phyloP scores from a whole-genome alignment of 2,797 vertebrate species.

The Champsocephalus gunnari region DNA sequence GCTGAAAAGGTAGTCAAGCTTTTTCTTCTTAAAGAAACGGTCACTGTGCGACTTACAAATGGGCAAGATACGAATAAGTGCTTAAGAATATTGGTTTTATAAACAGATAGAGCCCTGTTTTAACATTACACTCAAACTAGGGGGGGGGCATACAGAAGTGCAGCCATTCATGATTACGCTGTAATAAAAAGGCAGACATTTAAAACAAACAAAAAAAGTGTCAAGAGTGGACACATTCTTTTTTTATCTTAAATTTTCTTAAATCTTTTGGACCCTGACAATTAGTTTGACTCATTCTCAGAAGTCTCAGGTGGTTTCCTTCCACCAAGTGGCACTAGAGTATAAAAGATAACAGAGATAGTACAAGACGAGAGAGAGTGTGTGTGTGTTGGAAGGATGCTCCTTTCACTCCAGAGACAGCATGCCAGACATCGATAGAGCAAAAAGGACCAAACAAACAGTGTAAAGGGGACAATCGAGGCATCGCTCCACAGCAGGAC shows the following conservation, averaged over 20 bases:
- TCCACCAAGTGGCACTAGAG: constrained; percentile 89
- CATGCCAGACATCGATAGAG: constrained; percentile 72
- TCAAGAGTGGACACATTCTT: constrained; percentile 68
- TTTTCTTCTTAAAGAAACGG: constrained; percentile 39
- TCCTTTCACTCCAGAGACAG: constrained; percentile 70
- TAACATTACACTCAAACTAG: constrained; percentile 55
- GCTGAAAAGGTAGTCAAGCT: constrained; percentile 89
- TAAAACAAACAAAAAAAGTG: constrained; percentile 66
- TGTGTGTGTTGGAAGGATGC: constrained; percentile 57
- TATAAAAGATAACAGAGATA: constrained; percentile 80
- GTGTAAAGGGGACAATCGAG: constrained; percentile 53
- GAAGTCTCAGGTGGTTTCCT: constrained; percentile 81
- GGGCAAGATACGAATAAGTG: constrained; percentile 78
- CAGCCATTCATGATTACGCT: constrained; percentile 76
- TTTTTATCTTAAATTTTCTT: constrained; percentile 26
- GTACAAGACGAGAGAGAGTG: constrained; percentile 62
- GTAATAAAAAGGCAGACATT: constrained; percentile 76
- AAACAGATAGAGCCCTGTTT: constrained; percentile 64
- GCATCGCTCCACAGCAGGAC: constrained; percentile 54
- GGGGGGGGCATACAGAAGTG: constrained; percentile 60
- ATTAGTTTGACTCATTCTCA: constrained; percentile 85
- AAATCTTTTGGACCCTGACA: constrained; percentile 76
- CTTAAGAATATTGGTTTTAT: constrained; percentile 76
- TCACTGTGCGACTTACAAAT: constrained; percentile 73
- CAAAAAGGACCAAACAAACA: constrained; percentile 49